Base-by-base conservation (phyloP, 2,113 vertebrate genomes). In the Cnemophilus loriae region DNA sequence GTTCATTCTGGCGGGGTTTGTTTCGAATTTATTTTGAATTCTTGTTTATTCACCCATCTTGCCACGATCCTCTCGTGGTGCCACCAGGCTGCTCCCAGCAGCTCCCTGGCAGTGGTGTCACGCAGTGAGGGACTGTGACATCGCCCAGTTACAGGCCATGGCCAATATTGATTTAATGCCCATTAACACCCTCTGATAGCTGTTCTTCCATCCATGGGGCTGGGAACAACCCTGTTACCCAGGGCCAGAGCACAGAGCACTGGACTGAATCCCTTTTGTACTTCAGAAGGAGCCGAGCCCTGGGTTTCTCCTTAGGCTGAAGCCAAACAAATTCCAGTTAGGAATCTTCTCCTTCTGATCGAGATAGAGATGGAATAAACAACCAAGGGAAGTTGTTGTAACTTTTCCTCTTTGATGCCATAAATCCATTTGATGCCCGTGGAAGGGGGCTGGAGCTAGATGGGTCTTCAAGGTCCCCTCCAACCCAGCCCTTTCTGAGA, bases 21-120 rank as follows among this genome's bases (percentile, higher is more conserved):
- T 26, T 64, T 32, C 16, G 6, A 32, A 27, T 69, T 52, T 24
- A 14, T 24, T 44, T 28, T 28, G 4, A 39, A 37, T 68, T 71
- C 10, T 42, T 20, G 9, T 37, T 37, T 37, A n/a, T 61, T 47
- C 42, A 1, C 15, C 1, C 2, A 1, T 33, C 50, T 16, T 6
- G 8, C 14, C 3, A 2, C 1, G 20, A 9, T 18, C 42, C 41
- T 19, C 20, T 19, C 7, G 3, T 16, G 5, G 37, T 5, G 5
- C 26, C 13, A 8, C 13, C 11, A 6, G 55, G 60, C 44, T 37
- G 78, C 61, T 42, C 30, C 26, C 32, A 1, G 20, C 44, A 20
- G 18, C 14, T 53, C 56, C 50, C 7, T 16, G 18, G 0, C 68
- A 24, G 2, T 2, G 44, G 5, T 20, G 37, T n/a, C n/a, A n/a